Conservation (phyloP, 2,113 vertebrate genomes). For the Rhinopomastus cyanomelas region DNA sequence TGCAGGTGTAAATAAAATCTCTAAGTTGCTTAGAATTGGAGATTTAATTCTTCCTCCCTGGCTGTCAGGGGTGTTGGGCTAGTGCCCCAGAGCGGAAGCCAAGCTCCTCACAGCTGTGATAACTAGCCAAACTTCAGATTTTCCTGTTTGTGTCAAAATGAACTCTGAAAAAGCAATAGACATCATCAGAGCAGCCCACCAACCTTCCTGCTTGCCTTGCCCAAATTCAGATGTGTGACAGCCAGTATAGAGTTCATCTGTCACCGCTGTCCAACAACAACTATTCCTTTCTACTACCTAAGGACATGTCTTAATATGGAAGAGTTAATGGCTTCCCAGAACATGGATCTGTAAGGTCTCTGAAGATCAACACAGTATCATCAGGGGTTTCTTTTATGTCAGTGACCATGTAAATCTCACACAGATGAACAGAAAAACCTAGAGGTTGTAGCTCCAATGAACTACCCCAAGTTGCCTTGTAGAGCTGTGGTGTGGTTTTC, state of each 20-base stretch:
- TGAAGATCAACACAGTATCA: not conserved
- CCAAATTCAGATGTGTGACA: not conserved
- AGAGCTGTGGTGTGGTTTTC: not conserved
- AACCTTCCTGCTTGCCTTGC: not conserved
- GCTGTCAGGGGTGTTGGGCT: no score
- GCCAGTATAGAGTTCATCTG: not conserved
- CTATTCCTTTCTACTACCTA: not conserved
- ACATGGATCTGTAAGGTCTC: rapidly evolving
- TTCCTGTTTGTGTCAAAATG: not conserved
- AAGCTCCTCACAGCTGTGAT: not conserved
- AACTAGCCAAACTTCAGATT: not conserved
- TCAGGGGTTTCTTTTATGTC: not conserved
- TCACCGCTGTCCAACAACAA: not conserved
- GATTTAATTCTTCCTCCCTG: not conserved
- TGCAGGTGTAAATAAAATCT: not conserved
- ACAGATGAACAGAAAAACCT: not conserved
- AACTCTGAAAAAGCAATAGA: not conserved
- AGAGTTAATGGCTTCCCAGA: not conserved
- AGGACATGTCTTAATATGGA: not conserved
- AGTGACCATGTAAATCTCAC: not conserved
- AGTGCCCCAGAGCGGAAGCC: not conserved
- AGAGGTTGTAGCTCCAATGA: not conserved
- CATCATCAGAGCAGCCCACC: not conserved
- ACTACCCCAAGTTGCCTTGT: rapidly evolving
- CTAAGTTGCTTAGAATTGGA: not conserved